Conservation (phyloP, 2,888 invertebrate species). For the Ophonus ardosiacus region DNA sequence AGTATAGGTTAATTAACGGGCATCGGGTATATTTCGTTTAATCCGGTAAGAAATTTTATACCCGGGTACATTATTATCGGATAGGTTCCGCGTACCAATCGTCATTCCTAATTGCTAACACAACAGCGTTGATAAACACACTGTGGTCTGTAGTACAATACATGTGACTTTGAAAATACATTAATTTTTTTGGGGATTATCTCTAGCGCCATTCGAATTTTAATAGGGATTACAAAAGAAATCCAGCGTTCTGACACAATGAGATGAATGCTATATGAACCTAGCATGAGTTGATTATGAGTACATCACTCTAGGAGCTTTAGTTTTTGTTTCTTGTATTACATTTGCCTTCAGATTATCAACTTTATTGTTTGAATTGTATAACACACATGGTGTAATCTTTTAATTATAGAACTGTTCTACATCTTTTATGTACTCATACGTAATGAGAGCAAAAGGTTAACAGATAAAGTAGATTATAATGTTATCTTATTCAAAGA, state of each 20-base stretch:
- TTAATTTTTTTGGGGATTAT: slow-evolving; percentile 17
- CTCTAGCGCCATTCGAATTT: slow-evolving; percentile 28
- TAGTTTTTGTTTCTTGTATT: not conserved
- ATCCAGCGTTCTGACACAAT: not conserved
- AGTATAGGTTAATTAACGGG: too few relatives aligned
- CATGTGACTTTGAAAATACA: slow-evolving; percentile 25
- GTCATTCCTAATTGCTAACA: too few relatives aligned
- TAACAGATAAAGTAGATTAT: too few relatives aligned
- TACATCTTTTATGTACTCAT: not conserved
- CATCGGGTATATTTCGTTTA: too few relatives aligned
- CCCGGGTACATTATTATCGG: too few relatives aligned
- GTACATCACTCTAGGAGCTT: not conserved
- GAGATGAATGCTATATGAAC: not conserved
- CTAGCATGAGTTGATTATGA: not conserved
- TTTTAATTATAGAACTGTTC: not conserved
- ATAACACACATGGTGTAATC: not conserved
- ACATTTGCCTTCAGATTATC: not conserved
- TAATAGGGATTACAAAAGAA: slow-evolving; percentile 45
- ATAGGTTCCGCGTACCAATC: too few relatives aligned
- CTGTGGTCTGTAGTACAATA: not conserved
- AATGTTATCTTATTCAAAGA: too few relatives aligned
- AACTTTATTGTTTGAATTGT: not conserved
- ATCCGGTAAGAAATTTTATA: too few relatives aligned
- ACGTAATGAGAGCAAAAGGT: too few relatives aligned
- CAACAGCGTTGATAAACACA: too few relatives aligned